A percentile compares a stretch with the other conserved stretches of the same genome.
phyloP scores from a whole-genome alignment of 1,140 invertebrate genomes.

The Phymorhynchus buccinoides region DNA sequence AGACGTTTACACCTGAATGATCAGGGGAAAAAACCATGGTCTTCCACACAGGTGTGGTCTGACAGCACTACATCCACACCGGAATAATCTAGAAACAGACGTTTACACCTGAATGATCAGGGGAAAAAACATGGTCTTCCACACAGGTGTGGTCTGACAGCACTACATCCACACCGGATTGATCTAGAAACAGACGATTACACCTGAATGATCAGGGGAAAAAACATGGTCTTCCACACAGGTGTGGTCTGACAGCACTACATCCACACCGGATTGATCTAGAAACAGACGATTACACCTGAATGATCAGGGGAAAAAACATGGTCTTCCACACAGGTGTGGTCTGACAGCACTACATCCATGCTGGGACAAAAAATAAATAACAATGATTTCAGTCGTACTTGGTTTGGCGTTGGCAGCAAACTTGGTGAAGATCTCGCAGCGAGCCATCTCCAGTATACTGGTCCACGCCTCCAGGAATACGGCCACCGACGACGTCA shows the following conservation, averaged over 20 bases:
- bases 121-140: slow-evolving; percentile 44
- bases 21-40: slow-evolving; percentile 52
- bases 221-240: slow-evolving; percentile 53
- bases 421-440: slow-evolving; percentile 51
- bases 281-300: slow-evolving; percentile 45
- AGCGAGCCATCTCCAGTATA: slow-evolving; percentile 61
- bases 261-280: slow-evolving; percentile 49
- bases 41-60: slow-evolving; percentile 55
- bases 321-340: slow-evolving; percentile 53
- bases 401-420: slow-evolving; percentile 36
- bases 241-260: slow-evolving; percentile 60
- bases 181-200: slow-evolving; percentile 46
- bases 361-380: slow-evolving; percentile 43
- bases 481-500: slow-evolving; percentile 57
- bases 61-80: slow-evolving; percentile 60
- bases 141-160: slow-evolving; percentile 60
- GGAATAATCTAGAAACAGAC: slow-evolving; percentile 44
- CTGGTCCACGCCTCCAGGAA: slow-evolving; percentile 68
- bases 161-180: slow-evolving; percentile 54
- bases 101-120: slow-evolving; percentile 48
- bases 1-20: slow-evolving; percentile 51
- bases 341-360: slow-evolving; percentile 63
- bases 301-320: slow-evolving; percentile 37
- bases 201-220: slow-evolving; percentile 43
- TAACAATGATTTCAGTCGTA: slow-evolving; percentile 33